Base-by-base conservation (phyloP, 2,797 vertebrate genomes). In the Tenualosa thibaudeaui region DNA sequence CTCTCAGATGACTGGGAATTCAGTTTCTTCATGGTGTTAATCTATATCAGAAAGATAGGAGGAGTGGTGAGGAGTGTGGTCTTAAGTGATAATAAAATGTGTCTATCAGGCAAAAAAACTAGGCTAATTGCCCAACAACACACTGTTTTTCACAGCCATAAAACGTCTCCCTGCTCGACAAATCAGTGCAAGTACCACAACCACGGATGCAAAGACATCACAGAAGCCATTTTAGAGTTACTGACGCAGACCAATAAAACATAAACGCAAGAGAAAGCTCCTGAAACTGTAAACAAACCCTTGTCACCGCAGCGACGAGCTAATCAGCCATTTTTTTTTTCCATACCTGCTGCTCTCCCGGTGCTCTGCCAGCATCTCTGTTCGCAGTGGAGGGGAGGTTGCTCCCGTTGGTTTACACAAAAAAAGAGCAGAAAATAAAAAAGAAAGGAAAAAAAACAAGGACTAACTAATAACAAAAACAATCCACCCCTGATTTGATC, bases 341-440 rank as follows among this genome's bases (percentile, higher is more conserved):
- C 85, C 87, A 89, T 96, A 96, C 95, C 95, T 95, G 91, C 93
- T 92, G 91, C 93, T 95, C 88, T 94, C 94, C 90, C 91, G 91
- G 85, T 91, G 92, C 88, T 94, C 94, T 8, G 94, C 93, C 90
- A 95, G 92, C 95, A 96, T 96, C 92, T 93, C 89, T 90, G 85
- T 85, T 90, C 89, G 84, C 89, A 91, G 84, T 60, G 87, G 37
- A 84, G 60, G 40, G 40, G 17, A 78, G 40, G 71, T 46, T 37
- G 37, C 71, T 43, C 71, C 71, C 17, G 37, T 17, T 19, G 68
- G 13, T 12, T 31, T 22, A 58, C 7, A 75, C 31, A 40, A 13
- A 75, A 43, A 49, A 49, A 49, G 46, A 75, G 17, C 37, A 75
- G 13, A 43, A 13, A 71, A 37, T 40, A 71, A 13, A 19, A 37